These are phyloP conservation scores for Acromyrmex echinatior DNA, from an alignment of 1,140 invertebrate species.

Conservation along the genomic window DNA sequence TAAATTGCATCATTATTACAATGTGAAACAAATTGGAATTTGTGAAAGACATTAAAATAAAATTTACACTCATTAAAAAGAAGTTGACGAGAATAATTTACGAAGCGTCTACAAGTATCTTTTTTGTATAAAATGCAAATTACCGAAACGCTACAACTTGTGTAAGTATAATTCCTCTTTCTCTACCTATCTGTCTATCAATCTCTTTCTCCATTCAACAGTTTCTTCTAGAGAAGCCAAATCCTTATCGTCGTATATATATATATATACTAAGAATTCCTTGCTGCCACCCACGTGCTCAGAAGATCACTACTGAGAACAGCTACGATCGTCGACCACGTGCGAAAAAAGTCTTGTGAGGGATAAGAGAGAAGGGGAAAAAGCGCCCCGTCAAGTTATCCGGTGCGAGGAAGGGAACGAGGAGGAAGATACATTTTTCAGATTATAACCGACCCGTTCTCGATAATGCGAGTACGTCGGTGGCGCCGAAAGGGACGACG, in stretches of 20 bases:
- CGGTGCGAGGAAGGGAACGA: not conserved
- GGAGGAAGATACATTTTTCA: constrained; percentile 70
- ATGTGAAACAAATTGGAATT: not conserved
- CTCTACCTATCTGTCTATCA: constrained; percentile 1
- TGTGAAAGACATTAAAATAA: not conserved
- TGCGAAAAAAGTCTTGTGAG: constrained; percentile 30
- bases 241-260: constrained; percentile 27
- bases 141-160: not conserved
- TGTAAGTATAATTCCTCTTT: not conserved
- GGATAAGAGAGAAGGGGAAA: not conserved
- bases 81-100: not conserved
- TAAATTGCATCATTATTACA: not conserved
- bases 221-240: constrained; percentile 12
- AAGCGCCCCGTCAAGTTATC: constrained; percentile 17
- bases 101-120: not conserved
- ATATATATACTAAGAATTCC: not conserved
- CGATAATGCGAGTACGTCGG: constrained; percentile 70
- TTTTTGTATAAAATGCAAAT: not conserved
- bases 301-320: constrained; percentile 61
- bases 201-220: constrained; percentile 3
- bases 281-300: constrained; percentile 46
- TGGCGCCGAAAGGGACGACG: constrained; percentile 40
- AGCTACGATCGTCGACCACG: constrained; percentile 53
- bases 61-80: not conserved
- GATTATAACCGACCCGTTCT: constrained; percentile 68